phyloP scores from a whole-genome alignment of 2,888 invertebrate species.

The Apodemia zela region DNA sequence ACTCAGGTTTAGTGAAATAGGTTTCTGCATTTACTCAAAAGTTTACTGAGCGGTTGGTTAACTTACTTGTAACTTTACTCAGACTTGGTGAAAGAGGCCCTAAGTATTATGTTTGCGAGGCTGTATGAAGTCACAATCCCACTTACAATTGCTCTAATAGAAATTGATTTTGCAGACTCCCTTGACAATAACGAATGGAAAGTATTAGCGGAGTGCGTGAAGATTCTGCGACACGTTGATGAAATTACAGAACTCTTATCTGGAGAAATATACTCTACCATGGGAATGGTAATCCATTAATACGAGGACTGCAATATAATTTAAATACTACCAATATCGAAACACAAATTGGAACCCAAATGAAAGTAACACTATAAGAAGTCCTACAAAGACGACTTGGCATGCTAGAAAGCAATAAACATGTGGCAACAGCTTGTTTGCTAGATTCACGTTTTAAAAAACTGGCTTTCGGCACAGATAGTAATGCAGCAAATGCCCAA shows the following conservation, averaged over 20 bases:
- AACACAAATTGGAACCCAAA: background rate
- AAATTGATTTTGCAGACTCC: no score
- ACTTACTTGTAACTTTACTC: no score
- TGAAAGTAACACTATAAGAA: constrained; percentile 16
- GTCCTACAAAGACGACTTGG: constrained; percentile 24
- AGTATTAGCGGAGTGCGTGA: background rate
- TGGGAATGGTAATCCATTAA: background rate
- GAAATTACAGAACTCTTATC: background rate
- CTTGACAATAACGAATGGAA: background rate
- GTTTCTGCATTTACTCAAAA: no score
- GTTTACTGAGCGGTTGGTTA: no score
- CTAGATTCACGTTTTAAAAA: constrained; percentile 28
- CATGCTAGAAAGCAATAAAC: constrained; percentile 26
- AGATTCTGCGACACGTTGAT: background rate
- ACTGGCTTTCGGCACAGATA: constrained; percentile 25
- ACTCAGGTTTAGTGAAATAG: no score
- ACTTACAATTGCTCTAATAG: constrained; percentile 24
- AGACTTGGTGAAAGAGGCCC: no score
- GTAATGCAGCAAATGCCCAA: constrained; percentile 26
- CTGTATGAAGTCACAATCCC: constrained; percentile 25
- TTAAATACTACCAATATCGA: background rate
- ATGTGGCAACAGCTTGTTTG: constrained; percentile 26
- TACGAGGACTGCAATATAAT: background rate
- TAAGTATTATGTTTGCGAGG: constrained; percentile 24
- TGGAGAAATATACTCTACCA: background rate